Percentiles rank a stretch among this genome's conserved stretches.
phyloP scores from a whole-genome alignment of 2,113 vertebrate genomes.

The Zootoca vivipara region DNA sequence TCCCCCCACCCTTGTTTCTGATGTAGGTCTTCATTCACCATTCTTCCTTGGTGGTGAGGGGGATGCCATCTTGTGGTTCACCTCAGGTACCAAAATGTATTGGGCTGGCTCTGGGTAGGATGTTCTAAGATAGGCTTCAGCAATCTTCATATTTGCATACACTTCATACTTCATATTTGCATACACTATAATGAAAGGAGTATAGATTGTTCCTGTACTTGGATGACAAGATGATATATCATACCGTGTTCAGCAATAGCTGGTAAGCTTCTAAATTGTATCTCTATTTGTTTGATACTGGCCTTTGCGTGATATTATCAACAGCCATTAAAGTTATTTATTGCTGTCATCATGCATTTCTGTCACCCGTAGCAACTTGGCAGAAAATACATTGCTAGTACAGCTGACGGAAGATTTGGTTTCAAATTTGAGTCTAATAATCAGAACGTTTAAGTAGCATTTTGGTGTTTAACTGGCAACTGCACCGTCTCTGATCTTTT shows the following conservation, averaged over 20 bases:
- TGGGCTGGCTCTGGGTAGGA: not conserved
- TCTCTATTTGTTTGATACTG: constrained; percentile 42
- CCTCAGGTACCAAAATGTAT: too few relatives aligned
- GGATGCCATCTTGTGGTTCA: too few relatives aligned
- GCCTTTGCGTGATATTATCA: constrained; percentile 63
- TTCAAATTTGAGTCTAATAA: constrained; percentile 64
- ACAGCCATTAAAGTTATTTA: constrained; percentile 71
- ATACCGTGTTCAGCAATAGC: constrained; percentile 48
- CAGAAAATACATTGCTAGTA: constrained; percentile 64
- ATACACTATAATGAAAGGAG: constrained; percentile 38
- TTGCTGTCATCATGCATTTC: constrained; percentile 71
- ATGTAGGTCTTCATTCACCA: too few relatives aligned
- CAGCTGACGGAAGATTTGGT: constrained; percentile 69
- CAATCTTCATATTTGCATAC: constrained; percentile 10
- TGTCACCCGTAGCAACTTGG: constrained; percentile 65
- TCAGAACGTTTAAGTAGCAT: constrained; percentile 50
- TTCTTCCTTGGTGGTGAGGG: too few relatives aligned
- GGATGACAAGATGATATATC: constrained; percentile 61
- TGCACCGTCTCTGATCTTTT: not conserved
- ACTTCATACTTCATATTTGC: constrained; percentile 5
- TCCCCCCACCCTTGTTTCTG: too few relatives aligned
- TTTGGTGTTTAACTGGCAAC: constrained; percentile 50
- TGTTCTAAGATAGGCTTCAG: not conserved
- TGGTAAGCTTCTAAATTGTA: constrained; percentile 65
- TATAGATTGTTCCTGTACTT: constrained; percentile 36